Base-by-base conservation (phyloP, 2,797 vertebrate species). In the Thaleichthys pacificus region DNA sequence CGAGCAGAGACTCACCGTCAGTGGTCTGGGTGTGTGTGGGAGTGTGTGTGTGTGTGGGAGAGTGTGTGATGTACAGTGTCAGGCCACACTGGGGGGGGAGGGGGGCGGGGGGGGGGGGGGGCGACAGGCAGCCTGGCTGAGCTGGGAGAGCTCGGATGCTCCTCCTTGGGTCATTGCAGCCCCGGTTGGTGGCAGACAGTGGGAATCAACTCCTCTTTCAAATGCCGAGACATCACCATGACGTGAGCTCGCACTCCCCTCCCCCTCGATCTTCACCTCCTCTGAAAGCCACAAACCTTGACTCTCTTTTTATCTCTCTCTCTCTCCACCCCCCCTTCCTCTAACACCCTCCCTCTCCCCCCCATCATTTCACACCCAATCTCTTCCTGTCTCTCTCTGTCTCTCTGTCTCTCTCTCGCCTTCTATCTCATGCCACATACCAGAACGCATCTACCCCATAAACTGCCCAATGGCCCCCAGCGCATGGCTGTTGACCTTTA, bases 141-240 rank as follows among this genome's bases (percentile, higher is more conserved):
- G 32, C 26, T 11, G n/a, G 56, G 56, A 28, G 6, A 35, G 42
- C 19, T 69, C 12, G 15, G 84, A 86, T 78, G 85, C 84, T 89
- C 68, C 4, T 84, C 81, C 85, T 71, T 70, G 71, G 86, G 85
- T 89, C 85, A 87, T 86, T 87, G 84, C 85, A 47, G 9, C 12
- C 42, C 42, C 12, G 42, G 42, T 11, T 47, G 12, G 14, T 5
- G 24, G 66, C 24, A 70, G 51, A 58, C 67, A 54, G 15, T 58
- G 15, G 30, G 17, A 42, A 74, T 69, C 67, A 19, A 63, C 19
- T 24, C 30, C 35, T 19, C 35, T 42, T 54, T 51, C 51, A 28
- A 17, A 24, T n/a, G 14, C 32, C 15, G 17, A 15, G 30, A n/a
- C 30, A 19, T 61, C 35, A 49, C 30, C 47, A 60, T 42, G 14